These are phyloP conservation scores for Eueides isabella DNA, from an alignment of 1,140 invertebrate genomes.

Conservation along the genomic window DNA sequence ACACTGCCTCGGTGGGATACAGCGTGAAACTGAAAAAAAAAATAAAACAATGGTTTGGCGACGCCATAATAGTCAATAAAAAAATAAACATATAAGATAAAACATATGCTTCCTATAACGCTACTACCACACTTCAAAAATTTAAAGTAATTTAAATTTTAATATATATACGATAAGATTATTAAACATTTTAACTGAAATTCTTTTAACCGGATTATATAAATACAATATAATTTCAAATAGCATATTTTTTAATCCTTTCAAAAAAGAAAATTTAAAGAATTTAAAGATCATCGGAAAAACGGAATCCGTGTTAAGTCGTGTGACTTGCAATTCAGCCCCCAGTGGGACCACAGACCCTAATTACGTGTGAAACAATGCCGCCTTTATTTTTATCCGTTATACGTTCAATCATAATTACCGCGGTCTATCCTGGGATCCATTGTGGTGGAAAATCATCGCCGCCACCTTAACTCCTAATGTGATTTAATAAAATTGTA, in stretches of 20 bases:
- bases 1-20: too few relatives aligned
- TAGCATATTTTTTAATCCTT: background rate
- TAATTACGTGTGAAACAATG: conserved; percentile 79
- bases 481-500: conserved; percentile 40
- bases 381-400: conserved; percentile 76
- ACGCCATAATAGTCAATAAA: too few relatives aligned
- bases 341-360: conserved; percentile 74
- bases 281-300: conserved; percentile 35
- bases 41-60: too few relatives aligned
- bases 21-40: too few relatives aligned
- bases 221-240: too few relatives aligned
- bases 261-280: conserved; percentile 12
- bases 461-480: conserved; percentile 47
- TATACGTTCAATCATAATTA: conserved; percentile 80
- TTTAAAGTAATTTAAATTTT: too few relatives aligned
- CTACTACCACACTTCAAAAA: too few relatives aligned
- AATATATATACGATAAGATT: too few relatives aligned
- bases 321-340: conserved; percentile 65
- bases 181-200: too few relatives aligned
- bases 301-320: conserved; percentile 42
- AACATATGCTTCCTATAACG: too few relatives aligned
- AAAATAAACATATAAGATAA: too few relatives aligned
- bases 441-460: conserved; percentile 67
- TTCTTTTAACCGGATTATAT: too few relatives aligned
- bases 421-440: conserved; percentile 58